Evolutionary conservation across 1,140 invertebrate genomes (phyloP).

Genomic region (Agrilus planipennis): DNA sequence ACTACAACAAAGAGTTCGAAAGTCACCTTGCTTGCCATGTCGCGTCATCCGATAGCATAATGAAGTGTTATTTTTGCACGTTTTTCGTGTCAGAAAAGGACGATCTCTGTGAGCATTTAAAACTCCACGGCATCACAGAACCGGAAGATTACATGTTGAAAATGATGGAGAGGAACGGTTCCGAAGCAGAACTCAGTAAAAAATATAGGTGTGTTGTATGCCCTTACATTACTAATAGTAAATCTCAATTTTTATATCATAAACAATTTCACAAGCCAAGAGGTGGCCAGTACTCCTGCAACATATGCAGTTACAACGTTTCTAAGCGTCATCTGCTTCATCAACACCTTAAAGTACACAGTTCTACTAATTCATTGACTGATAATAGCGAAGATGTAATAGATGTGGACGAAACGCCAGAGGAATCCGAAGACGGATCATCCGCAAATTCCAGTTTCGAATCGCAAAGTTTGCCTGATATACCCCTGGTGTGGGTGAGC

Average conservation of each 20-base stretch:
- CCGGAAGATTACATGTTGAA: conserved; percentile 20
- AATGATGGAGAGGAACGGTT: conserved; percentile 7
- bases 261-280: conserved; percentile 71
- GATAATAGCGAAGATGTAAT: conserved; percentile 26
- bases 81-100: conserved; percentile 50
- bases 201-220: conserved; percentile 59
- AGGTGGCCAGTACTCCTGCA: conserved; percentile 63
- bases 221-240: conserved; percentile 71
- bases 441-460: conserved; percentile 11
- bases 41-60: conserved; percentile 52
- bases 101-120: conserved; percentile 30
- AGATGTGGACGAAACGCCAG: conserved; percentile 27
- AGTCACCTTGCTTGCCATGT: conserved; percentile 62
- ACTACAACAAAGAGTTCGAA: conserved; percentile 49
- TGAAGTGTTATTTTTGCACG: conserved; percentile 71
- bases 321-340: conserved; percentile 64
- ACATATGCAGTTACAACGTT: conserved; percentile 70
- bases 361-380: conserved; percentile 36
- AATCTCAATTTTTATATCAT: conserved; percentile 74
- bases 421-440: conserved; percentile 28
- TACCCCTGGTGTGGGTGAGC: conserved; percentile 62
- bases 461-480: conserved; percentile 31
- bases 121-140: conserved; percentile 25
- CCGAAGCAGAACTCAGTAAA: conserved; percentile 31
- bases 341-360: conserved; percentile 67